Evolutionary conservation across 2,797 vertebrate genomes (phyloP), one percentile per base, ranked within the genome.

Genomic region (Aselliscus stoliczkanus): DNA sequence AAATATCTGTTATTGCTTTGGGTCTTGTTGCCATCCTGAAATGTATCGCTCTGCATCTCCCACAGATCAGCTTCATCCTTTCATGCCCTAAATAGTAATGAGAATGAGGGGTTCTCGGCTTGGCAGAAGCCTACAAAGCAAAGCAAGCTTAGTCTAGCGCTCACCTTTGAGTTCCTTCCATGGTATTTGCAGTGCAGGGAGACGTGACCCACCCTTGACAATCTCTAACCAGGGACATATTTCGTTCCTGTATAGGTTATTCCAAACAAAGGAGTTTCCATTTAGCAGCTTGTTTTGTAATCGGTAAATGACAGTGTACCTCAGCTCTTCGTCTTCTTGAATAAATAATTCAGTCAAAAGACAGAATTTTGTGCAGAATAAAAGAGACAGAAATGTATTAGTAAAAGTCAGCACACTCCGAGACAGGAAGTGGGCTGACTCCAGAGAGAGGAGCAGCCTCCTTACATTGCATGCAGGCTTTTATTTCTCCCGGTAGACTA

Each of bases 81-180:
- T 93, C 54, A 80, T 96, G 39, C 47, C 54, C 58, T 87, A 93
- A 97, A 96, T 89, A 93, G 58, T 80, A 67, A 56, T 82, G 31
- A 85, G 31, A 56, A 83, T 23, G 2, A 95, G 39, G 34, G 25
- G 12, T 20, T 76, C 34, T 88, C 2, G 21, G 50, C 47, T 85
- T 67, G 73, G 39, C 29, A 42, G 72, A 73, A 52, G 9, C 39
- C 69, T 37, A 52, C 60, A 93, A 47, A 88, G 58, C 7, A 8
- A 69, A 72, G 47, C 1, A 18, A 64, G 39, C 39, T 80, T 47
- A 27, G 25, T 17, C 25, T 50, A 9, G 34, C 47, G 5, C 8
- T 94, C 5, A 15, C 9, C 42, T 34, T 37, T 69, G 39, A 84
- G 20, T 62, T 52, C 27, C 4, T 89, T 81, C 75, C 83, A 31